A percentile compares a stretch with the other conserved stretches of the same genome.
Evolutionary conservation across 2,888 invertebrate species (phyloP).

Genomic region (Epinotia bilunana): DNA sequence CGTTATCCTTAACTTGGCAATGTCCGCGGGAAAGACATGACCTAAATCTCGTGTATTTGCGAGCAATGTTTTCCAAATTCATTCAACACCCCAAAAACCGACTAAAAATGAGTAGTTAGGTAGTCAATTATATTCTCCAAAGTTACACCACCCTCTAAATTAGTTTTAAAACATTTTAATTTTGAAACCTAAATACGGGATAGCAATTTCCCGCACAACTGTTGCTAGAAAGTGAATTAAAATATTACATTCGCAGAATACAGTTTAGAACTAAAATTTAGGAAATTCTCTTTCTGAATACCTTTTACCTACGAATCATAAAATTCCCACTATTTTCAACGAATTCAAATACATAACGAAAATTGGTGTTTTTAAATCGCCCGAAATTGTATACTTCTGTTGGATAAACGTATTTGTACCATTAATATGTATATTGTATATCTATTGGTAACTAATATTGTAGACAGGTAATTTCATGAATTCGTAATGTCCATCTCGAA

Average conservation of each 20-base stretch:
- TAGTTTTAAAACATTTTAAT: neutral
- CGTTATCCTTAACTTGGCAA: too few relatives aligned
- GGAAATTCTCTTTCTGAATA: conserved; percentile 7
- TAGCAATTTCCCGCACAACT: neutral
- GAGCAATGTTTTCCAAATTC: neutral
- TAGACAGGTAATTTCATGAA: too few relatives aligned
- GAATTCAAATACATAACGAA: conserved; percentile 1
- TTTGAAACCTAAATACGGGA: neutral
- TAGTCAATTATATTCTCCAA: neutral
- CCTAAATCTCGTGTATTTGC: too few relatives aligned
- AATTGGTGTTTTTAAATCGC: too few relatives aligned
- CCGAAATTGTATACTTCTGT: too few relatives aligned
- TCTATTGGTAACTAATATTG: too few relatives aligned
- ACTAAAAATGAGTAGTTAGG: too few relatives aligned
- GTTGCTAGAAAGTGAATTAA: conserved; percentile 3
- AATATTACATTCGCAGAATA: conserved; percentile 16
- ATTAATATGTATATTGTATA: too few relatives aligned
- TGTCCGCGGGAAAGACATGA: too few relatives aligned
- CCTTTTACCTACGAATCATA: neutral
- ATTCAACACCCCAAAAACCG: neutral
- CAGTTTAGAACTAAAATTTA: conserved; percentile 4
- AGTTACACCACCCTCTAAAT: neutral
- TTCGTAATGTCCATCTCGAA: too few relatives aligned
- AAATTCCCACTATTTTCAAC: conserved; percentile 9
- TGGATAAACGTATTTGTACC: too few relatives aligned